Evolutionary conservation across 1,140 invertebrate genomes (phyloP).

Genomic region (Acyrthosiphon pisum): DNA sequence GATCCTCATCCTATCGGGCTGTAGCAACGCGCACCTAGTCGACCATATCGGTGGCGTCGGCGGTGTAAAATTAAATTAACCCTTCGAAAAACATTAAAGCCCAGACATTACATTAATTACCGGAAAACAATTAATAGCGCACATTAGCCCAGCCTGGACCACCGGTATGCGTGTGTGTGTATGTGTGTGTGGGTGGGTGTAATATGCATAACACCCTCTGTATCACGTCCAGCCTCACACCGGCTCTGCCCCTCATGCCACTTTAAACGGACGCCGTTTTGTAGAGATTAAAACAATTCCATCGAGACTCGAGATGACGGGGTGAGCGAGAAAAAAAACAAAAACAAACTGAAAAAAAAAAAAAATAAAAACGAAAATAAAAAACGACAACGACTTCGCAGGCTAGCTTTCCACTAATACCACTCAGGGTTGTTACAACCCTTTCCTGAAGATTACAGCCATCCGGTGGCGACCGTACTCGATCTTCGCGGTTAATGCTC

Average conservation of each 20-base stretch:
- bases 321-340: neutral
- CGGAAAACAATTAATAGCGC: conserved; percentile 57
- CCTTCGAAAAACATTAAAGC: conserved; percentile 56
- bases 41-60: conserved; percentile 11
- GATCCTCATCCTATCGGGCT: neutral
- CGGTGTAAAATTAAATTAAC: conserved; percentile 52
- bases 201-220: conserved; percentile 3
- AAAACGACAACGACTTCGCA: neutral
- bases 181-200: neutral
- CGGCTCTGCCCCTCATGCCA: neutral
- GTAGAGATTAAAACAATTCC: conserved; percentile 56
- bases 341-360: neutral
- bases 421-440: neutral
- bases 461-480: conserved; percentile 40
- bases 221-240: neutral
- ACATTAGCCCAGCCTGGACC: conserved; percentile 42
- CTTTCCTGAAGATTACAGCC: conserved; percentile 46
- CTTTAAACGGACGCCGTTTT: conserved; percentile 41
- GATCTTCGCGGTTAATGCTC: conserved; percentile 55
- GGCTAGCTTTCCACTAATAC: conserved; percentile 7
- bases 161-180: neutral
- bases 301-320: neutral
- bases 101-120: conserved; percentile 55
- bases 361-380: neutral
- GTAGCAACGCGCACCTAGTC: neutral